These are phyloP conservation scores for Scaptomyza reducta DNA, from an alignment of 2,888 invertebrate species.

Conservation along the genomic window DNA sequence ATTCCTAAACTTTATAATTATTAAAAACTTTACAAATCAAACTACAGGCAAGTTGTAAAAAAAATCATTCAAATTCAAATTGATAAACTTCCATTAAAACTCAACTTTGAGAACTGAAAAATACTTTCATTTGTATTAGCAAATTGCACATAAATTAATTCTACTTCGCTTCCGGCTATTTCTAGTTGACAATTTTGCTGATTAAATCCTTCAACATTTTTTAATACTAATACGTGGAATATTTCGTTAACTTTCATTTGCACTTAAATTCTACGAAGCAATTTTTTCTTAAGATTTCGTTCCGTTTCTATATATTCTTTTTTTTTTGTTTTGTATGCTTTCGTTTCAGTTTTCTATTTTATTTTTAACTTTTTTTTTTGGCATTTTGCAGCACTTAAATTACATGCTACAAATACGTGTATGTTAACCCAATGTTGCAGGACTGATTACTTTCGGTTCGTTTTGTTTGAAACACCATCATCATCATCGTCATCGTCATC, in stretches of 20 bases:
- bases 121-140: background rate
- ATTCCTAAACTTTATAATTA: no score
- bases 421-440: conserved; percentile 78
- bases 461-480: conserved; percentile 35
- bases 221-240: conserved; percentile 69
- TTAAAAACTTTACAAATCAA: no score
- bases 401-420: conserved; percentile 70
- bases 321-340: conserved; percentile 1
- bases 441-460: conserved; percentile 64
- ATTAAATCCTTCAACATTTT: conserved; percentile 19
- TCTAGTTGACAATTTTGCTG: conserved; percentile 8
- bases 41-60: background rate
- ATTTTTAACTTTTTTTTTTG: conserved; percentile 22
- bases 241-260: conserved; percentile 77
- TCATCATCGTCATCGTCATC: background rate
- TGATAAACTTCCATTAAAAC: background rate
- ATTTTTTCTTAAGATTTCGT: conserved; percentile 45
- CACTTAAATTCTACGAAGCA: conserved; percentile 73
- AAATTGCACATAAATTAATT: background rate
- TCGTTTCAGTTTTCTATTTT: conserved; percentile 27
- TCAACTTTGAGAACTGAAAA: background rate
- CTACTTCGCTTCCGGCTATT: background rate
- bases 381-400: conserved; percentile 38
- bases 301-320: conserved; percentile 8
- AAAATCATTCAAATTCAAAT: background rate